These are phyloP conservation scores for Sternotherus odoratus DNA, from an alignment of 2,797 vertebrate species.

Conservation along the genomic window DNA sequence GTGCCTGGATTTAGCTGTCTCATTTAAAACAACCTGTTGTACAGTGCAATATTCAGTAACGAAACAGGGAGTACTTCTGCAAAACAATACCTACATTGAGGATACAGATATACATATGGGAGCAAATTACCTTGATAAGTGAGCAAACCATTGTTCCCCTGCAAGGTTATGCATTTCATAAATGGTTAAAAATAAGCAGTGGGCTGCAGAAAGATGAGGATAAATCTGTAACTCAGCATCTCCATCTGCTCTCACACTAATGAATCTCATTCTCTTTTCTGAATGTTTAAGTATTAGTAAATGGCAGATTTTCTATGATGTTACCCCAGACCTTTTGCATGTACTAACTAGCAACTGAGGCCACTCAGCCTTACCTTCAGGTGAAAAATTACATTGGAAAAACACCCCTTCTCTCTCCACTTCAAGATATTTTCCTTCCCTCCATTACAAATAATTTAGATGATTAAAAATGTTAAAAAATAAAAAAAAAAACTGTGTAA, in stretches of 20 bases:
- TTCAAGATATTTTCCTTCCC: not conserved
- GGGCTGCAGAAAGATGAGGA: not conserved
- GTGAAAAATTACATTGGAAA: not conserved
- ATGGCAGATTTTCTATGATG: not conserved
- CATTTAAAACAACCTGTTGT: slow-evolving; percentile 17
- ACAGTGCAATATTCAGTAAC: not conserved
- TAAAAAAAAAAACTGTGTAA: not conserved
- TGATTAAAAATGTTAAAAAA: not conserved
- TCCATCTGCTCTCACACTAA: not conserved
- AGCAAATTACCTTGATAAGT: not conserved
- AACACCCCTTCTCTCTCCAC: not conserved
- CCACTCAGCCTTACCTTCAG: not conserved
- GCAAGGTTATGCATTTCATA: not conserved
- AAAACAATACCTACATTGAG: not conserved
- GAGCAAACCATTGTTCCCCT: not conserved
- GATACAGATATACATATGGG: not conserved
- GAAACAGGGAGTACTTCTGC: not conserved
- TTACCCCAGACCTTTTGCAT: too few relatives aligned
- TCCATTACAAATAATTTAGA: not conserved
- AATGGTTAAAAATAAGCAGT: not conserved
- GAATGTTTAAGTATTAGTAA: not conserved
- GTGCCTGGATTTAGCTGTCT: slow-evolving; percentile 20
- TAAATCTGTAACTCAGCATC: not conserved
- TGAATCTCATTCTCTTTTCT: not conserved
- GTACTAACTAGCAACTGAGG: not conserved